Evolutionary conservation across 2,113 vertebrate genomes (phyloP).

Genomic region (Stegastes partitus): DNA sequence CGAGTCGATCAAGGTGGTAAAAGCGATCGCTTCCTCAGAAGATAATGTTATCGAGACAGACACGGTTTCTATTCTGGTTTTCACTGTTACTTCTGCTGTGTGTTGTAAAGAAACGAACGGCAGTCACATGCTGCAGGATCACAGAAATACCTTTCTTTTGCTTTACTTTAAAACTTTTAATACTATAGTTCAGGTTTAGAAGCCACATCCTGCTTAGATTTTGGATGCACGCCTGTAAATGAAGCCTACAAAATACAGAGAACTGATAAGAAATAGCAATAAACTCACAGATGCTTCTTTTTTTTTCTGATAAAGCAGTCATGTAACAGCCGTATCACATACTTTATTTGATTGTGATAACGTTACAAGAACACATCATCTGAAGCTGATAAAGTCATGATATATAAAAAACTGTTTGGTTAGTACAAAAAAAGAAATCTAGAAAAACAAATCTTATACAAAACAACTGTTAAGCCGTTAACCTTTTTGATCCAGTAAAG

Average conservation of each 20-base stretch:
- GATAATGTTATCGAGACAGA: rapidly evolving
- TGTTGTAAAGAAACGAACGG: not conserved
- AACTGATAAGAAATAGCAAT: too few species aligned
- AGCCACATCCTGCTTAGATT: too few species aligned
- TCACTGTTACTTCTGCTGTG: not conserved
- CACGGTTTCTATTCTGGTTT: not conserved
- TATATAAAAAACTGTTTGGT: not conserved
- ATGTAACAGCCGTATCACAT: not conserved
- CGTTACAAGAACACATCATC: constrained; percentile 6
- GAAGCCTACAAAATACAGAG: not conserved
- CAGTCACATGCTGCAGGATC: not conserved
- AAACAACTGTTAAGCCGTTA: not conserved
- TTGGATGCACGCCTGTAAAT: not conserved
- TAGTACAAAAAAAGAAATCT: constrained; percentile 3
- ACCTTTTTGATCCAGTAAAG: not conserved
- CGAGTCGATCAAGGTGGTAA: not conserved
- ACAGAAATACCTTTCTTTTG: not conserved
- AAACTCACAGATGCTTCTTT: too few species aligned
- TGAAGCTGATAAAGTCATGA: not conserved
- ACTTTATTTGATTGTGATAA: not conserved
- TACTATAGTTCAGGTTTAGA: too few species aligned
- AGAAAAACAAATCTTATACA: not conserved
- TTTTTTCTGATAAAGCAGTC: not conserved
- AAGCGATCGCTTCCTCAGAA: not conserved
- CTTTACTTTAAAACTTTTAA: too few species aligned